phyloP scores from a whole-genome alignment of 2,113 vertebrate species.

The Spheniscus mendiculus region DNA sequence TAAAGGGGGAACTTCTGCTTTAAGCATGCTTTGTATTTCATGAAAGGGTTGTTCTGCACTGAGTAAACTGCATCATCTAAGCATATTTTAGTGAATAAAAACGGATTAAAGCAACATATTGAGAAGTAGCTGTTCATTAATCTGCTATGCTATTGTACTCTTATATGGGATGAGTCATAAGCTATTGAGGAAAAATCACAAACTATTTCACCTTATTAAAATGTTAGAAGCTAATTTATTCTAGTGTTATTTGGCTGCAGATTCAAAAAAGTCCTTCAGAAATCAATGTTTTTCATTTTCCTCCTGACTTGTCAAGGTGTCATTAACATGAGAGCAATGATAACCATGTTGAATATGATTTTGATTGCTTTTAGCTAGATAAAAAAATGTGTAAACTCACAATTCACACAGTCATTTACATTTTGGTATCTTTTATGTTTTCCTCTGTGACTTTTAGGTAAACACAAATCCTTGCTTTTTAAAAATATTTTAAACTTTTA shows the following conservation, averaged over 20 bases:
- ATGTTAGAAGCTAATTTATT: slow-evolving; percentile 70
- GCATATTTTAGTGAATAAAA: slow-evolving; percentile 45
- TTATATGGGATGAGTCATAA: slow-evolving; percentile 31
- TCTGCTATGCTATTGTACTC: neutral
- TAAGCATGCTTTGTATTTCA: neutral
- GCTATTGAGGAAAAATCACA: slow-evolving; percentile 55
- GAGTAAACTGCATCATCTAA: slow-evolving; percentile 35
- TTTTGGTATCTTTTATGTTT: neutral
- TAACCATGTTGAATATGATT: slow-evolving; percentile 30
- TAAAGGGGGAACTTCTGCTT: neutral
- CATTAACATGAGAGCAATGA: slow-evolving; percentile 33
- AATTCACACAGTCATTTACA: neutral
- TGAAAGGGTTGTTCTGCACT: slow-evolving; percentile 3
- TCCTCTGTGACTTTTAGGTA: neutral
- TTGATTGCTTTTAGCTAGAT: slow-evolving; percentile 35
- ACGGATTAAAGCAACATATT: slow-evolving; percentile 47
- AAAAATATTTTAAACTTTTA: neutral
- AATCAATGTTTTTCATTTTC: slow-evolving; percentile 63
- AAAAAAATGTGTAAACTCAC: neutral
- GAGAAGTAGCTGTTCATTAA: slow-evolving; percentile 38
- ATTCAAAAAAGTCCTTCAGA: slow-evolving; percentile 57
- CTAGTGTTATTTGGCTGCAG: slow-evolving; percentile 32
- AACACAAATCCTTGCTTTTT: neutral
- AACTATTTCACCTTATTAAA: slow-evolving; percentile 69
- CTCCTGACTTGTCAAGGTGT: slow-evolving; percentile 39